Conservation (phyloP, 2,113 vertebrate genomes). For the Pristiophorus japonicus region DNA sequence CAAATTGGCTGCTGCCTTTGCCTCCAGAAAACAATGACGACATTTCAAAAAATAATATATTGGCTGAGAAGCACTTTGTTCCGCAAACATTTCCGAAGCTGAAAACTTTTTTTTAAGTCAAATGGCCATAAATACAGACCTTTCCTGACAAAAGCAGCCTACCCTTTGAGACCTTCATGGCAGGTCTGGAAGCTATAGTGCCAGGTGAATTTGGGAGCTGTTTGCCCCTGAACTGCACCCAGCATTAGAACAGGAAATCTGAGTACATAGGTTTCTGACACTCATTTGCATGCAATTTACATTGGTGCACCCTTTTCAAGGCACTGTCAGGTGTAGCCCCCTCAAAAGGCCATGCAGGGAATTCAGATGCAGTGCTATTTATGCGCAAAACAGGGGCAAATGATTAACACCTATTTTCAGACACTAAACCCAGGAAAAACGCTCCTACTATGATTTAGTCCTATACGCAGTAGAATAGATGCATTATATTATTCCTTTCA, state of each 20-base stretch:
- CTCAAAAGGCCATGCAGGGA: neutral
- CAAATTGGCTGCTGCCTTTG: neutral
- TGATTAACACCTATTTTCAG: conserved; percentile 3
- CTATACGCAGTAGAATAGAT: neutral
- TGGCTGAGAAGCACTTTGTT: neutral
- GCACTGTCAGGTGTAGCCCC: neutral
- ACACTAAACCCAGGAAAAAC: neutral
- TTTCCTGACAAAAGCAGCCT: neutral
- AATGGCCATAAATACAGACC: neutral
- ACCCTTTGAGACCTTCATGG: neutral
- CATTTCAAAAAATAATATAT: neutral
- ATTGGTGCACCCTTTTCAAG: neutral
- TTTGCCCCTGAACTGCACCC: neutral
- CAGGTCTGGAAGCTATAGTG: neutral
- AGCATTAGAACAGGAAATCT: neutral
- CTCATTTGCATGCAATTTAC: neutral
- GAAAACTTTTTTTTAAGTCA: neutral
- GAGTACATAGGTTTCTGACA: neutral
- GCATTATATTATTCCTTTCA: neutral
- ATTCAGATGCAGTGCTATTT: neutral
- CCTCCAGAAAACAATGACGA: neutral
- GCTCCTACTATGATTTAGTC: neutral
- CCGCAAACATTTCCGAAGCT: neutral
- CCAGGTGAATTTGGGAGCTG: neutral
- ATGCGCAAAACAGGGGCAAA: neutral